These are phyloP conservation scores for Chiloscyllium punctatum DNA, from an alignment of 2,797 vertebrate genomes.

Conservation along the genomic window DNA sequence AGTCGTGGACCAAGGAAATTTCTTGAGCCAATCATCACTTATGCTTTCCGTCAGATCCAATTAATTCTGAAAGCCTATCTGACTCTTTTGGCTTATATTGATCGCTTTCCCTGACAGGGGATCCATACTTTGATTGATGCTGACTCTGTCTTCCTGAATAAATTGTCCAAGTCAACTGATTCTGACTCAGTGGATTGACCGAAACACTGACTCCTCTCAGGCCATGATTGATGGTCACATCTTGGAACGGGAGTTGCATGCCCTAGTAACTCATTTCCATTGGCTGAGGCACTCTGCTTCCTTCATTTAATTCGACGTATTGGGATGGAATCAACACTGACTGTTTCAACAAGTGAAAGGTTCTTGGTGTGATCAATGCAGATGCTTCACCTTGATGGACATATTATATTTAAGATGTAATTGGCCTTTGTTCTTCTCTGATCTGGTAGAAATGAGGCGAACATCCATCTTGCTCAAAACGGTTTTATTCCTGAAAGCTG, in stretches of 20 bases:
- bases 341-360: background rate
- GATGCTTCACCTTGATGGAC: background rate
- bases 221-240: background rate
- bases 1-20: background rate
- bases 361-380: background rate
- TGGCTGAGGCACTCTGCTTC: background rate
- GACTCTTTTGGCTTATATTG: background rate
- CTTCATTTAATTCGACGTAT: background rate
- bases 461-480: background rate
- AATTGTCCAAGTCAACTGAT: background rate
- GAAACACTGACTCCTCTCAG: background rate
- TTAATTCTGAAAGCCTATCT: background rate
- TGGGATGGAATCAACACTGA: background rate
- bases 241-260: background rate
- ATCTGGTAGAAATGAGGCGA: background rate
- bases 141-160: background rate
- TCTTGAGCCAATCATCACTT: background rate
- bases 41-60: background rate
- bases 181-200: constrained; percentile 8
- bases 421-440: background rate
- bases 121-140: constrained; percentile 29
- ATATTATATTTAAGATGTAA: background rate
- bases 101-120: background rate
- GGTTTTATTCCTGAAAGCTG: background rate
- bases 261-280: background rate